These are phyloP conservation scores for Spilosoma lubricipeda DNA, from an alignment of 2,888 invertebrate genomes.

Conservation along the genomic window DNA sequence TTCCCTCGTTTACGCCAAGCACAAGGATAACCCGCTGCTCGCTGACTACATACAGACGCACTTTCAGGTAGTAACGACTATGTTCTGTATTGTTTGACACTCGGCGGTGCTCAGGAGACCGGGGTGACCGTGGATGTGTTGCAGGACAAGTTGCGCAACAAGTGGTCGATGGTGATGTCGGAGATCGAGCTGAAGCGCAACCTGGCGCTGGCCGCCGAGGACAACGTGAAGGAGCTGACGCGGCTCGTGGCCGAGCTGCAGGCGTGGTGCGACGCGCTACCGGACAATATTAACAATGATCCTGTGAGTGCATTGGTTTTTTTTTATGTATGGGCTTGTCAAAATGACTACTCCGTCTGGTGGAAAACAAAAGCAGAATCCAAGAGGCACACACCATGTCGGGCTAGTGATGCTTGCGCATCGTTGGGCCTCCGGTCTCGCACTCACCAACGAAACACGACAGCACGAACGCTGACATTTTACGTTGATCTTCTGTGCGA, in stretches of 20 bases:
- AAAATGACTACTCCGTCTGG: no score
- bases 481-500: no score
- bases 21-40: conserved; percentile 83
- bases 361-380: no score
- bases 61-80: conserved; percentile 67
- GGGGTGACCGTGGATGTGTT: not conserved
- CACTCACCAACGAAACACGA: no score
- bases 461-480: no score
- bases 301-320: conserved; percentile 16
- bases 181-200: conserved; percentile 86
- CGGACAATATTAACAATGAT: not conserved
- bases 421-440: no score
- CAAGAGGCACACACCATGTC: no score
- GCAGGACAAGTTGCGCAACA: conserved; percentile 85
- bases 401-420: no score
- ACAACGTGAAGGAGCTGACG: conserved; percentile 82
- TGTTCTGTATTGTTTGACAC: not conserved
- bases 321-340: no score
- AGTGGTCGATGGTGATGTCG: conserved; percentile 88
- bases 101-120: no score
- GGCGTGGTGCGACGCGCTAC: conserved; percentile 60
- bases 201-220: conserved; percentile 85
- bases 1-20: conserved; percentile 90
- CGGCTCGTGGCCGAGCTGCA: conserved; percentile 70
- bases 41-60: conserved; percentile 86